Evolutionary conservation across 2,113 vertebrate genomes (phyloP).

Genomic region (Delphinus delphis): DNA sequence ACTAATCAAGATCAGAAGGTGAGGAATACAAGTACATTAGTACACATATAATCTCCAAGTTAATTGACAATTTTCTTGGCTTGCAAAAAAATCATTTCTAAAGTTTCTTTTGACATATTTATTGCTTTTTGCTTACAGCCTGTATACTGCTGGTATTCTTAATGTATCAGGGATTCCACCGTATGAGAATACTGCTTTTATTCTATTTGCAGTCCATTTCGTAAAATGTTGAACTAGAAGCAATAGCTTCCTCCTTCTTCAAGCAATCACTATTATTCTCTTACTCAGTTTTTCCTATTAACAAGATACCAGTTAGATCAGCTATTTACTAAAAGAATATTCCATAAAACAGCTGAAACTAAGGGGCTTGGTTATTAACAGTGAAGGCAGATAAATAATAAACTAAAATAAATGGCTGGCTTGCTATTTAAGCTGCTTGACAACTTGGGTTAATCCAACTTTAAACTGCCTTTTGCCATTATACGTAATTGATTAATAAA

Average conservation of each 20-base stretch:
- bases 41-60: conserved; percentile 72
- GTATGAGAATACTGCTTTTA: conserved; percentile 70
- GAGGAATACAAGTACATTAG: conserved; percentile 82
- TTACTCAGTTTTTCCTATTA: conserved; percentile 53
- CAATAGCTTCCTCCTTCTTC: conserved; percentile 32
- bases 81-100: conserved; percentile 71
- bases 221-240: conserved; percentile 39
- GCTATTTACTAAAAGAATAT: conserved; percentile 35
- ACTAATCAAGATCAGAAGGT: conserved; percentile 80
- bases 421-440: not conserved
- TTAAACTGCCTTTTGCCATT: not conserved
- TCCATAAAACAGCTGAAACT: conserved; percentile 1
- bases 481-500: not conserved
- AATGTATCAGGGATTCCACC: conserved; percentile 68
- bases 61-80: conserved; percentile 70
- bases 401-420: conserved; percentile 17
- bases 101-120: conserved; percentile 75
- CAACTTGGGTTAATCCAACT: conserved; percentile 8
- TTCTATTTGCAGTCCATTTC: conserved; percentile 65
- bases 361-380: conserved; percentile 45
- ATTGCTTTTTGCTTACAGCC: conserved; percentile 75
- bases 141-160: conserved; percentile 73
- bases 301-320: conserved; percentile 54
- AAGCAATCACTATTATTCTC: conserved; percentile 53
- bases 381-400: conserved; percentile 25